These are phyloP conservation scores for Coracias cyanogaster DNA, from an alignment of 2,797 vertebrate species.

Conservation along the genomic window DNA sequence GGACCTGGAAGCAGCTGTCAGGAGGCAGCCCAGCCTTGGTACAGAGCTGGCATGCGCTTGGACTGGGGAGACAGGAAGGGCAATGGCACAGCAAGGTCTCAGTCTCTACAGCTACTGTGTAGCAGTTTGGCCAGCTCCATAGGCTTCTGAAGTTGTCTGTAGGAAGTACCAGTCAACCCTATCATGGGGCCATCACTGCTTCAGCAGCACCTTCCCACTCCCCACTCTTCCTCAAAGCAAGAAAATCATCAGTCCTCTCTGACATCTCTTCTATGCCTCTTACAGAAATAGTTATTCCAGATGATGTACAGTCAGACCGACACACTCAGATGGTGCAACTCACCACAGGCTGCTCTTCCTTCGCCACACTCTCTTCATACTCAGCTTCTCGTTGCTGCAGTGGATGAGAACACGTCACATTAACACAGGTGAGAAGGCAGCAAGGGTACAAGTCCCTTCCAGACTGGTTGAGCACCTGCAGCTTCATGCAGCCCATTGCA, in stretches of 20 bases:
- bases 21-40: not conserved
- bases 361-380: slow-evolving; percentile 92
- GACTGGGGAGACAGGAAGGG: not conserved
- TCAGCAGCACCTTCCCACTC: not conserved
- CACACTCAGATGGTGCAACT: slow-evolving; percentile 50
- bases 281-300: not conserved
- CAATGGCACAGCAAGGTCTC: not conserved
- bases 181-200: not conserved
- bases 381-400: slow-evolving; percentile 92
- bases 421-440: not conserved
- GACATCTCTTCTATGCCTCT: not conserved
- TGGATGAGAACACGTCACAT: not conserved
- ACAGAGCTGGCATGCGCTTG: not conserved
- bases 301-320: not conserved
- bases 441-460: not conserved
- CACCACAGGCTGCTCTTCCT: slow-evolving; percentile 91
- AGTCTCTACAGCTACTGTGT: not conserved
- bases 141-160: not conserved
- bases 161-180: not conserved
- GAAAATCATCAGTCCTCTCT: not conserved
- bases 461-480: not conserved
- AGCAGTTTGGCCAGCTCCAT: not conserved
- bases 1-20: not conserved
- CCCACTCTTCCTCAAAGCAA: not conserved
- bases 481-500: not conserved